Conservation (phyloP, 2,888 invertebrate species). For the Eremobia ochroleuca region DNA sequence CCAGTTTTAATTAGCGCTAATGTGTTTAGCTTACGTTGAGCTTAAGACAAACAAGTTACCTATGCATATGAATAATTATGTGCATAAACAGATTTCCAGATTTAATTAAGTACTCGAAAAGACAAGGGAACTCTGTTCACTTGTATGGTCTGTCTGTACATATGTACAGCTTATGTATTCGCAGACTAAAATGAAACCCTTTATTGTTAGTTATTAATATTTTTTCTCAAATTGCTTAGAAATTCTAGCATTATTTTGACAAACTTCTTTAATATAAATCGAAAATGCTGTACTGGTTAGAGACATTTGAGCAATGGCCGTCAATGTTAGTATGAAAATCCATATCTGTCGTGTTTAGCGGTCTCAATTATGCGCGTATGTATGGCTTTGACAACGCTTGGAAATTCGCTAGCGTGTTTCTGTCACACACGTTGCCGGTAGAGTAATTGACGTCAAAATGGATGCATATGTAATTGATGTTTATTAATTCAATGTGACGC, state of each 20-base stretch:
- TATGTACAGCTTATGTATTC: not conserved
- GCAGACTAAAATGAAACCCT: not conserved
- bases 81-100: not conserved
- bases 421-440: not conserved
- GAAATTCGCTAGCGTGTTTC: not conserved
- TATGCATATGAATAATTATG: not conserved
- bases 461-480: not conserved
- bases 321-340: not conserved
- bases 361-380: not conserved
- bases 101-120: slow-evolving; percentile 3
- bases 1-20: not conserved
- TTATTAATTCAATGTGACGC: not conserved
- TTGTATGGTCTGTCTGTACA: not conserved
- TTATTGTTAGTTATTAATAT: not conserved
- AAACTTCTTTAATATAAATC: not conserved
- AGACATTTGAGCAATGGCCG: not conserved
- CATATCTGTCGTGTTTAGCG: not conserved
- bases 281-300: not conserved
- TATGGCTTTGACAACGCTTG: not conserved
- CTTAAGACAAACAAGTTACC: not conserved
- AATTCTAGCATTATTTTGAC: not conserved
- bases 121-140: not conserved
- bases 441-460: not conserved
- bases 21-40: not conserved
- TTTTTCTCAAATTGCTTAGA: not conserved